Evolutionary conservation across 2,113 vertebrate genomes (phyloP).

Genomic region (Halcyon malimbica): DNA sequence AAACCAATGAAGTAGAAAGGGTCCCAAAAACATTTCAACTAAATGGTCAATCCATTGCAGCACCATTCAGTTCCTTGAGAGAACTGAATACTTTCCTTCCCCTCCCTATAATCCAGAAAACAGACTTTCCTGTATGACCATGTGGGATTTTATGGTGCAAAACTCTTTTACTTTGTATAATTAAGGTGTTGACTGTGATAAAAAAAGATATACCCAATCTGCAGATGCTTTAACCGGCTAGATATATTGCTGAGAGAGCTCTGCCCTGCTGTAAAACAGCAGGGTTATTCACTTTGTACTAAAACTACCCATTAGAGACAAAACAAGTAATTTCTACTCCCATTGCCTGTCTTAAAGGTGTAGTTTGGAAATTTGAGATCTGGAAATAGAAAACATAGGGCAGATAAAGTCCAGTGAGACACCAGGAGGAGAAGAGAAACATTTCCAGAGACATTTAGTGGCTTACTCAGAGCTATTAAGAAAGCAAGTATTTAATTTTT

Average conservation of each 20-base stretch:
- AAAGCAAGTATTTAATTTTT: not conserved
- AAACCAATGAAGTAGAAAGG: not conserved
- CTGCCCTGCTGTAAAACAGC: not conserved
- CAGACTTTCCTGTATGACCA: not conserved
- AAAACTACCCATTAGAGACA: not conserved
- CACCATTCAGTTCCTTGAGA: not conserved
- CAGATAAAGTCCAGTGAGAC: not conserved
- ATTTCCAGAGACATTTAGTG: not conserved
- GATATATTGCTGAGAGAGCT: not conserved
- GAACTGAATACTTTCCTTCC: not conserved
- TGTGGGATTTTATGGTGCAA: not conserved
- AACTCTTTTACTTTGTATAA: not conserved
- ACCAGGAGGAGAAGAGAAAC: not conserved
- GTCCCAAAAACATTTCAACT: not conserved
- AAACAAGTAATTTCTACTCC: not conserved
- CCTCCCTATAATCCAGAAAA: not conserved
- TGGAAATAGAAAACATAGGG: not conserved
- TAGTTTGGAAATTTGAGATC: not conserved
- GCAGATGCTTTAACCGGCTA: not conserved
- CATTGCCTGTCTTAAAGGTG: not conserved
- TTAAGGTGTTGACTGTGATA: not conserved
- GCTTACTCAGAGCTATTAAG: not conserved
- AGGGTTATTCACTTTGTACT: not conserved
- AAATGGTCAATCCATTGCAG: not conserved
- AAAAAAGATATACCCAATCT: not conserved